These are phyloP conservation scores for Agrypnia vestita DNA, from an alignment of 1,140 invertebrate species.

Conservation along the genomic window DNA sequence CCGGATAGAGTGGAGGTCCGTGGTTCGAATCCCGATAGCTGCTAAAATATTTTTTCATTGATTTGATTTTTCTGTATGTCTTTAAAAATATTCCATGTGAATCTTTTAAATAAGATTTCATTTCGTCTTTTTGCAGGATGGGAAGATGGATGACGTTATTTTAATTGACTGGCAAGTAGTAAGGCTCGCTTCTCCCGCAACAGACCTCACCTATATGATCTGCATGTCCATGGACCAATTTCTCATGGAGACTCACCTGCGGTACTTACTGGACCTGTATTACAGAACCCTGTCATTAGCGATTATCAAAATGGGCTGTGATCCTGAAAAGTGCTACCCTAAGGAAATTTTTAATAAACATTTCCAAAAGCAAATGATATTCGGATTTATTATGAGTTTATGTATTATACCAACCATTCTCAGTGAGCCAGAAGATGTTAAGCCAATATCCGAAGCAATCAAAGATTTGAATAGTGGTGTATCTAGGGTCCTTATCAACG, in stretches of 20 bases:
- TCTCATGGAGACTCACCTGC: slow-evolving; percentile 69
- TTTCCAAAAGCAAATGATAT: slow-evolving; percentile 63
- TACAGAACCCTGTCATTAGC: slow-evolving; percentile 69
- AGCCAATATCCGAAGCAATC: slow-evolving; percentile 62
- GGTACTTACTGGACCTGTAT: slow-evolving; percentile 73
- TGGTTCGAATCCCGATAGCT: too few relatives aligned
- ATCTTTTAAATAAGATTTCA: slow-evolving; percentile 21
- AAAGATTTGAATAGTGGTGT: neutral
- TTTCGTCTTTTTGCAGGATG: slow-evolving; percentile 54
- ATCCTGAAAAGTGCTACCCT: slow-evolving; percentile 69
- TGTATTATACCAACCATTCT: slow-evolving; percentile 65
- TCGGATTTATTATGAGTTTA: slow-evolving; percentile 64
- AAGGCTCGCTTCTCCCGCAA: slow-evolving; percentile 73
- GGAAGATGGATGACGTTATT: slow-evolving; percentile 64
- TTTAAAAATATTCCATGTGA: neutral
- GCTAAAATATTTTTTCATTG: too few relatives aligned
- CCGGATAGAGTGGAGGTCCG: too few relatives aligned
- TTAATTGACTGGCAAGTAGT: slow-evolving; percentile 75
- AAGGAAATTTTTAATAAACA: slow-evolving; percentile 66
- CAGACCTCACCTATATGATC: slow-evolving; percentile 75
- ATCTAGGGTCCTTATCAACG: neutral
- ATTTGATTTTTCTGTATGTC: neutral
- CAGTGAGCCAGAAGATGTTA: slow-evolving; percentile 62
- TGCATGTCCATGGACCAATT: slow-evolving; percentile 72
- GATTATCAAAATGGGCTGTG: slow-evolving; percentile 65